These are phyloP conservation scores for Lasioglossum villosulum DNA, from an alignment of 2,888 invertebrate species.

Conservation along the genomic window DNA sequence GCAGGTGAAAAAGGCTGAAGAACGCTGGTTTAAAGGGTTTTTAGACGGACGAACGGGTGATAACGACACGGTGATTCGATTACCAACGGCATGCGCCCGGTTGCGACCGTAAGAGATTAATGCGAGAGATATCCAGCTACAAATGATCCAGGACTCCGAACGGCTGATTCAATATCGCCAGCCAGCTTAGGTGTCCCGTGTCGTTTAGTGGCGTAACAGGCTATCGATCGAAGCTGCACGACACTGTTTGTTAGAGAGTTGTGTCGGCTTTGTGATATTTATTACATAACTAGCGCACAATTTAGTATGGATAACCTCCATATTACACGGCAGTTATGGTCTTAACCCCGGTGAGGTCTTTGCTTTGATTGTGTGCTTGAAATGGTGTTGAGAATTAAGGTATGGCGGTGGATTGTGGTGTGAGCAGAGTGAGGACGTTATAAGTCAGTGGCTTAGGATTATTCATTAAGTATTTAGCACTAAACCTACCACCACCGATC, in stretches of 20 bases:
- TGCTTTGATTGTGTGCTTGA: not conserved
- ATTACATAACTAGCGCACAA: conserved; percentile 3
- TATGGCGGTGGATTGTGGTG: not conserved
- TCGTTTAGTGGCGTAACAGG: conserved; percentile 38
- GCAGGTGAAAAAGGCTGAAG: conserved; percentile 21
- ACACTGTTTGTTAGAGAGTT: not conserved
- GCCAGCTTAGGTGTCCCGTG: conserved; percentile 24
- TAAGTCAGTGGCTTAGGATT: not conserved
- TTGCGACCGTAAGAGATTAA: conserved; percentile 51
- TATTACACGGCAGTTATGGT: not conserved
- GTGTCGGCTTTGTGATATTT: not conserved
- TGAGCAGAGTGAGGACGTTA: not conserved
- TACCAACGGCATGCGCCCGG: conserved; percentile 8
- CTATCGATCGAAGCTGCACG: conserved; percentile 5
- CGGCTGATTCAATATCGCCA: conserved; percentile 25
- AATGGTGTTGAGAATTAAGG: not conserved
- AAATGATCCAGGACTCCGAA: conserved; percentile 44
- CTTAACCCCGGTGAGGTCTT: not conserved
- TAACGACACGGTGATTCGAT: conserved; percentile 41
- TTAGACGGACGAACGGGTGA: conserved; percentile 17
- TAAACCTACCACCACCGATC: too few species aligned
- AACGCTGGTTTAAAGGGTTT: not conserved
- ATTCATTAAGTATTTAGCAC: too few species aligned
- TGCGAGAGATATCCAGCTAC: conserved; percentile 45
- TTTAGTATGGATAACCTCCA: conserved; percentile 4